Base-by-base conservation (phyloP, 2,888 invertebrate genomes). In the Microctonus brassicae region DNA sequence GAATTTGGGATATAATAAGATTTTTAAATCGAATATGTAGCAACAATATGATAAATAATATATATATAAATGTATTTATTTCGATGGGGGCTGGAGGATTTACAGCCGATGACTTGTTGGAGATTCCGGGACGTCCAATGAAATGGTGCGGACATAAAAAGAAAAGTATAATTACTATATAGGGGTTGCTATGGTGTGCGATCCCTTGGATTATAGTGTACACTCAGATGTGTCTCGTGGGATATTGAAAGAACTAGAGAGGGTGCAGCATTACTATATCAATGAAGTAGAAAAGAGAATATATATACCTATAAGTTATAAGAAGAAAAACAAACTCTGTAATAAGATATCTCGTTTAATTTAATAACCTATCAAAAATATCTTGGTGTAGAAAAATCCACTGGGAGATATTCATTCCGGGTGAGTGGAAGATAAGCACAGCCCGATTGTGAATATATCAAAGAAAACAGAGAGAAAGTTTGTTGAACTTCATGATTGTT, bases 81-180 rank as follows among this genome's bases (percentile, higher is more conserved):
- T n/a, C n/a, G n/a, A n/a, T n/a, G n/a, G n/a, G n/a, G n/a, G n/a
- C n/a, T n/a, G 29, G 29, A 7, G 29, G 29, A 5, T 29, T 29
- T 57, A 58, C 4, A 17, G 33, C 68, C 81, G 81, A 84, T 83
- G 80, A 82, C 84, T 84, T 85, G 84, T 85, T 86, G 83, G 82
- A 84, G 55, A 26, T 34, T 84, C 81, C 78, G 79, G 62, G 47
- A 58, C 26, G 57, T 47, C 80, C 82, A 82, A 84, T 85, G 85
- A 85, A 86, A 86, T 85, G 84, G 83, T 80, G 82, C 81, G 84
- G 82, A 84, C 83, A 80, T 85, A 84, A 85, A 84, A 84, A 84
- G 84, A 82, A 85, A 84, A 83, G 81, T 83, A 83, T 86, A 86
- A 86, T 86, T 86, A 86, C 84, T 81, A 82, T 79, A 82, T 78